Percentiles rank a stretch among this genome's conserved stretches.
Evolutionary conservation across 2,113 vertebrate genomes (phyloP).

Genomic region (Typhlomys cinereus): DNA sequence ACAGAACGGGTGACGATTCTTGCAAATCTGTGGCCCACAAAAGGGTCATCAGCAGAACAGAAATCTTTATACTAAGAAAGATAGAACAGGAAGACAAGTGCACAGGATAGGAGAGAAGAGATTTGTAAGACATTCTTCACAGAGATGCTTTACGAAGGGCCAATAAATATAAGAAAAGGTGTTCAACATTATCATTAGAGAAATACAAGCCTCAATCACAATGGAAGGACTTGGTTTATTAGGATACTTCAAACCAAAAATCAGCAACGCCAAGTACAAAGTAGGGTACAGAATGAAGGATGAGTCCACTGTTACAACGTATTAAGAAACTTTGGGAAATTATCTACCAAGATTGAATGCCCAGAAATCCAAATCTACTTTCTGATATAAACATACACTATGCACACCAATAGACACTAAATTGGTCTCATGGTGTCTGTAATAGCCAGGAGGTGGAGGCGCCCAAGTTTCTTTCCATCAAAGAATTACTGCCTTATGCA

Average conservation of each 20-base stretch:
- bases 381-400: not conserved
- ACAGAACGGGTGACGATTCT: no score
- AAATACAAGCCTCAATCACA: not conserved
- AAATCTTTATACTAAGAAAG: not conserved
- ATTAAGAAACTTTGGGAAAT: not conserved
- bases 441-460: not conserved
- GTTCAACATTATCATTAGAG: not conserved
- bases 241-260: no score
- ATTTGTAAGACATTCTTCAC: not conserved
- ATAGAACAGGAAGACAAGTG: rapidly evolving
- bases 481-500: not conserved
- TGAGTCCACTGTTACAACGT: not conserved
- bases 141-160: not conserved
- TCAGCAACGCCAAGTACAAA: not conserved
- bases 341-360: not conserved
- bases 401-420: not conserved
- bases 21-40: no score
- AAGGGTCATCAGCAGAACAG: no score
- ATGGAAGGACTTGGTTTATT: not conserved
- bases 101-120: no score
- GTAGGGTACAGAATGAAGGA: rapidly evolving
- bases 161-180: not conserved
- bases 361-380: not conserved
- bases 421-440: not conserved
- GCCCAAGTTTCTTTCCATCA: not conserved